phyloP scores from a whole-genome alignment of 2,888 invertebrate species.

The Zaprionus obscuricornis region DNA sequence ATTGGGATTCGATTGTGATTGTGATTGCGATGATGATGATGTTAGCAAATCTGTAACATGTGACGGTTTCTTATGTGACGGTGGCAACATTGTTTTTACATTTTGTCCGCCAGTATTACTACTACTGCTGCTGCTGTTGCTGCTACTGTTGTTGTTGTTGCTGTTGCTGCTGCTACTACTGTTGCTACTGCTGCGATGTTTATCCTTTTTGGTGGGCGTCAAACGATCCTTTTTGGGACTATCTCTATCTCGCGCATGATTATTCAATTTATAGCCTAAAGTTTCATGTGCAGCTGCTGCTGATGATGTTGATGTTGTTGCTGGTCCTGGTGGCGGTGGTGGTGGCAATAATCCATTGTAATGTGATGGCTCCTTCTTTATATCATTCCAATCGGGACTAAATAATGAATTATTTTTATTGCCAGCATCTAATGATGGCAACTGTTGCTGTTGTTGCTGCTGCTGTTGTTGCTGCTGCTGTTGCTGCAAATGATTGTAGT shows the following conservation, averaged over 20 bases:
- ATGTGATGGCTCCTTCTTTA: constrained; percentile 68
- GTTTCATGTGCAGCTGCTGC: constrained; percentile 48
- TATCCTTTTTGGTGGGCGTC: constrained; percentile 81
- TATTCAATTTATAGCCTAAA: constrained; percentile 57
- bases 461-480: constrained; percentile 51
- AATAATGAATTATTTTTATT: constrained; percentile 79
- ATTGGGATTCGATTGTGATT: no score
- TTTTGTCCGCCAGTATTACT: constrained; percentile 13
- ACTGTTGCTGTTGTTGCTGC: constrained; percentile 43
- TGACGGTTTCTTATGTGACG: constrained; percentile 55
- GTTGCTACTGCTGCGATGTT: constrained; percentile 70
- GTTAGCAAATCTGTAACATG: constrained; percentile 53
- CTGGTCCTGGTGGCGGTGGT: constrained; percentile 52
- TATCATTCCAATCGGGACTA: constrained; percentile 83
- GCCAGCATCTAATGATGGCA: constrained; percentile 48
- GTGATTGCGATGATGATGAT: no score
- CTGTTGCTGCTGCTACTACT: constrained; percentile 8
- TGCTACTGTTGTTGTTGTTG: constrained; percentile 15
- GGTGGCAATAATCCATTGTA: constrained; percentile 64
- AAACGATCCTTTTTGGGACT: constrained; percentile 81
- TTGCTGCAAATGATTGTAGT: constrained; percentile 62
- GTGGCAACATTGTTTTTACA: constrained; percentile 62
- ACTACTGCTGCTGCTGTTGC: constrained; percentile 14
- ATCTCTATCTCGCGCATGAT: constrained; percentile 70
- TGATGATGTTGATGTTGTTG: constrained; percentile 58